phyloP scores from a whole-genome alignment of 2,888 invertebrate genomes.

The Lasioglossum lativentre region DNA sequence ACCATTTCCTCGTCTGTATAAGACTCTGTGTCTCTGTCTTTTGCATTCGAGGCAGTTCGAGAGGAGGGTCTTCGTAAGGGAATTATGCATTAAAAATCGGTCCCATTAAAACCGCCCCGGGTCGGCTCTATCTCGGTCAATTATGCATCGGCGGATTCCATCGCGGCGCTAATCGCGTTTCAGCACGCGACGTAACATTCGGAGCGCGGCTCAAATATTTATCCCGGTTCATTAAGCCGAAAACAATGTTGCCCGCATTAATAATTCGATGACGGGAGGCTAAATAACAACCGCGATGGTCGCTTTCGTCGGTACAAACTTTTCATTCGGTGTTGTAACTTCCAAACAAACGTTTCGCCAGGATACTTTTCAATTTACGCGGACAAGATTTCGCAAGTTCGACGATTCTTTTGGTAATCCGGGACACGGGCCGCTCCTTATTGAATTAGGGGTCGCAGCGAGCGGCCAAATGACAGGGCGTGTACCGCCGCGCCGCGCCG shows the following conservation, averaged over 20 bases:
- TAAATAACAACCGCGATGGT: constrained; percentile 10
- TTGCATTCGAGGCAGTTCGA: background rate
- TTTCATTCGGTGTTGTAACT: background rate
- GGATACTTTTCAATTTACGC: constrained; percentile 69
- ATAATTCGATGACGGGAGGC: constrained; percentile 13
- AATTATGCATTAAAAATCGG: constrained; percentile 15
- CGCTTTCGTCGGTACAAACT: background rate
- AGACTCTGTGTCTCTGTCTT: background rate
- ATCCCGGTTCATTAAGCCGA: constrained; percentile 18
- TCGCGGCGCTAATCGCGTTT: constrained; percentile 32
- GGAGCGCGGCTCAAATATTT: constrained; percentile 38
- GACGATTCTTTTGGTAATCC: constrained; percentile 57
- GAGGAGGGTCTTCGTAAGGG: background rate
- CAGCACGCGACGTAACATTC: constrained; percentile 21
- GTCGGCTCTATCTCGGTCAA: constrained; percentile 21
- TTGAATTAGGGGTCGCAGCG: constrained; percentile 63
- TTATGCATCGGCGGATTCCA: constrained; percentile 39
- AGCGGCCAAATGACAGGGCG: constrained; percentile 49
- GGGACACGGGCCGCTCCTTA: constrained; percentile 40
- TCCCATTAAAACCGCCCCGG: background rate
- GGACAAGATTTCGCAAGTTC: constrained; percentile 58
- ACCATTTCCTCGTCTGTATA: background rate
- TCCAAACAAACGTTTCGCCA: constrained; percentile 38
- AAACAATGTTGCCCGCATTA: constrained; percentile 15
- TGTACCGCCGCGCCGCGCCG: constrained; percentile 25